A percentile compares a stretch with the other conserved stretches of the same genome.
These are phyloP conservation scores for Delichon dasypus DNA, from an alignment of 2,797 vertebrate species.

Conservation along the genomic window DNA sequence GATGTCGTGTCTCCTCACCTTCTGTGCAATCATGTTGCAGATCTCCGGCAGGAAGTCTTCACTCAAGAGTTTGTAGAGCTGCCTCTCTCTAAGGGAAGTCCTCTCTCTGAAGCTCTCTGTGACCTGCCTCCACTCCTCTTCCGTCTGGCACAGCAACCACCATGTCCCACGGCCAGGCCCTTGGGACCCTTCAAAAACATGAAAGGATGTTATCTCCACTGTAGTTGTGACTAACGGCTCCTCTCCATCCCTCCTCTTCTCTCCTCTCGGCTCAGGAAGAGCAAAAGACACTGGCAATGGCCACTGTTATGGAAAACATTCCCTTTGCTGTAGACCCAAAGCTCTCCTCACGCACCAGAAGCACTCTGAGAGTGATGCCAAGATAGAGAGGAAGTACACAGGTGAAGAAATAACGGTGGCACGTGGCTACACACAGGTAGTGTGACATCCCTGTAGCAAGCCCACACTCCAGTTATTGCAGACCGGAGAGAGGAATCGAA, in stretches of 20 bases:
- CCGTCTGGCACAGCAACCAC: slow-evolving; percentile 94
- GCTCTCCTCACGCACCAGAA: background rate
- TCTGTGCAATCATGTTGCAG: slow-evolving; percentile 97
- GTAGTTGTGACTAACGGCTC: background rate
- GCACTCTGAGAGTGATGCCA: background rate
- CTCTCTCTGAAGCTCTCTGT: slow-evolving; percentile 94
- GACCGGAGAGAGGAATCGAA: background rate
- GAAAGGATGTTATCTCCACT: slow-evolving; percentile 29
- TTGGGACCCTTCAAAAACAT: slow-evolving; percentile 69
- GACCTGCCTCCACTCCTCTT: slow-evolving; percentile 91
- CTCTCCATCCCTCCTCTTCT: background rate
- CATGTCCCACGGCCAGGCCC: slow-evolving; percentile 83
- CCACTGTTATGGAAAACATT: background rate
- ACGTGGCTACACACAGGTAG: background rate
- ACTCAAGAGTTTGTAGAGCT: slow-evolving; percentile 94
- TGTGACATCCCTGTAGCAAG: background rate
- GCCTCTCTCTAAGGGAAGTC: slow-evolving; percentile 88
- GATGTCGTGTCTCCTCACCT: slow-evolving; percentile 79
- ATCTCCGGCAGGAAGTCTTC: slow-evolving; percentile 98
- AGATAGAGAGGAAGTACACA: background rate
- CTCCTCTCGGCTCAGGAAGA: background rate
- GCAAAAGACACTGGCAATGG: background rate
- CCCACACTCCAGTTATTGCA: background rate
- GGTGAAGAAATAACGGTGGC: background rate
- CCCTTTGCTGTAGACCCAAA: background rate